Conservation (phyloP, 1,140 invertebrate species). For the Drosophila varians region DNA sequence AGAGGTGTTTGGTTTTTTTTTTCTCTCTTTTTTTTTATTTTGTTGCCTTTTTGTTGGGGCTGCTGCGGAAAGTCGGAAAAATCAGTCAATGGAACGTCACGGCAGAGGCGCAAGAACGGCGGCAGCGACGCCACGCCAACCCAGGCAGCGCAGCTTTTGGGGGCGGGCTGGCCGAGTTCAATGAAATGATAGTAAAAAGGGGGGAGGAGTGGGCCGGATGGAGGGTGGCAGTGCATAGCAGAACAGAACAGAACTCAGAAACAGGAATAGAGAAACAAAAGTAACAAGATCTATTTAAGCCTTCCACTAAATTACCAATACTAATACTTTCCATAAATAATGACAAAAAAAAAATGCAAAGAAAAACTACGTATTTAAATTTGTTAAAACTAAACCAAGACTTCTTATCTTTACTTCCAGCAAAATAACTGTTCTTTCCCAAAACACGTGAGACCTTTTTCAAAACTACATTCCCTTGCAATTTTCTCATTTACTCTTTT, state of each 20-base stretch:
- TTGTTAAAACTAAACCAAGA: no score
- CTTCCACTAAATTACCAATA: not conserved
- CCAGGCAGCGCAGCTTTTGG: conserved; percentile 14
- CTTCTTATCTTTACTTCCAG: not conserved
- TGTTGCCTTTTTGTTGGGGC: no score
- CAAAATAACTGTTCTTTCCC: not conserved
- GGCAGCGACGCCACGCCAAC: conserved; percentile 2
- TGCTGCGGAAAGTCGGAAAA: conserved; percentile 56
- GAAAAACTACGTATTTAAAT: no score
- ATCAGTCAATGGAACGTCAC: conserved; percentile 78
- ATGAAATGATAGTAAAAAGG: conserved; percentile 12
- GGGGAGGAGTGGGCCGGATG: not conserved
- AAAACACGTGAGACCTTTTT: not conserved
- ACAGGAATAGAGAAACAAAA: not conserved
- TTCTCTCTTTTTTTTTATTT: no score
- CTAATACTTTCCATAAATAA: no score
- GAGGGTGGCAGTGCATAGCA: not conserved
- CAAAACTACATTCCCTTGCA: no score
- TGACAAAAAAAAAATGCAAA: no score
- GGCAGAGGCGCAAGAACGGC: conserved; percentile 50
- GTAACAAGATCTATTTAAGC: not conserved
- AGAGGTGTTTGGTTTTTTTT: no score
- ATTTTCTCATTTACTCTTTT: not conserved
- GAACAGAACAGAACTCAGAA: conserved; percentile 10
- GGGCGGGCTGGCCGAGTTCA: conserved; percentile 29